Base-by-base conservation (phyloP, 2,113 vertebrate genomes). In the Ammodytes marinus region DNA sequence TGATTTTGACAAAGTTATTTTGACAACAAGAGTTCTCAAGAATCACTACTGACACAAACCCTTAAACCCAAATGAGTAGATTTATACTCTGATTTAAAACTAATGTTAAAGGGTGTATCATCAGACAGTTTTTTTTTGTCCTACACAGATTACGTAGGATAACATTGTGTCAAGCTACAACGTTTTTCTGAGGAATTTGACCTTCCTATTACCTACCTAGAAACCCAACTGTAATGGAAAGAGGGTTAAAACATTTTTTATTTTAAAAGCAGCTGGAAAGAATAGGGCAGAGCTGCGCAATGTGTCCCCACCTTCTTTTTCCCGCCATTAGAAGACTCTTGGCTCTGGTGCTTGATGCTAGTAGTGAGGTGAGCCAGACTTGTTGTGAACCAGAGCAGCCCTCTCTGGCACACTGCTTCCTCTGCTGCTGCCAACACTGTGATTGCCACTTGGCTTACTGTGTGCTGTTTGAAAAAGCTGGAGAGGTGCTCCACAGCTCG, bases 161-260 rank as follows among this genome's bases (percentile, higher is more conserved):
- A 2, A 7, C 6, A 8, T 43, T 2, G 3, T 17, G 17, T 17
- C 67, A 55, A 17, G 12, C 19, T 17, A 40, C 14, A 47, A 1
- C 2, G 2, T 19, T 59, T 60, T 43, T 67, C 54, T 53, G 35
- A 47, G 13, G 68, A 37, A 8, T 43, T 19, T 19, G 70, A n/a
- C 27, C 17, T 53, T 11, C 54, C 47, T 54, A 59, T 61, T 14
- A 66, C 35, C 10, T 37, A 42, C 37, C 39, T 67, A 46, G 53
- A 72, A 66, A 63, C 43, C 17, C 12, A 54, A 11, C 69, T 17
- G 14, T 35, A 79, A 61, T 69, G 64, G 64, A 79, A 74, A 59
- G 4, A 13, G 10, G 15, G n/a, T 27, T 27, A 27, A 27, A 27
- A 27, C 27, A 27, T 27, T 27, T 27, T 27, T 27, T n/a, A n/a